These are phyloP conservation scores for Drosophila mayaguana DNA, from an alignment of 2,888 invertebrate genomes.

Conservation along the genomic window DNA sequence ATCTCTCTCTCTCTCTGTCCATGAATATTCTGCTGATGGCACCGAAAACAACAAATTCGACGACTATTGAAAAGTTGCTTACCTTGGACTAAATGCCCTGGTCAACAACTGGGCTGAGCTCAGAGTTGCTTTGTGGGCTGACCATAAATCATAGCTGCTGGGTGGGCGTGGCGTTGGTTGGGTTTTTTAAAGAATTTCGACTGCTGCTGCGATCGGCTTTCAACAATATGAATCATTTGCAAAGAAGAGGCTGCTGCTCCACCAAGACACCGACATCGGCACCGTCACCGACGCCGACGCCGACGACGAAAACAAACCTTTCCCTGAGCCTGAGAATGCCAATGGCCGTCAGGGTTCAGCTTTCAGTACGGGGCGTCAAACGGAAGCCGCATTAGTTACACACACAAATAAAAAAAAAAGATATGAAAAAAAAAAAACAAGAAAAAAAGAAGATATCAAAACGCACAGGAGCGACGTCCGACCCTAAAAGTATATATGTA, in stretches of 20 bases:
- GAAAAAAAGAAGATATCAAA: neutral
- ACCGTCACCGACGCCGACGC: neutral
- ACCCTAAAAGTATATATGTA: slow-evolving; percentile 28
- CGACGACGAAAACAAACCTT: slow-evolving; percentile 18
- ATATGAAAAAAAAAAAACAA: too few relatives aligned
- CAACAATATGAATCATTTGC: slow-evolving; percentile 64
- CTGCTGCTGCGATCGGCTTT: slow-evolving; percentile 65
- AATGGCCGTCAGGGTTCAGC: slow-evolving; percentile 51
- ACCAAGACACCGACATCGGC: neutral
- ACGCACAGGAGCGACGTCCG: slow-evolving; percentile 11
- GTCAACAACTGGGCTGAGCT: slow-evolving; percentile 41
- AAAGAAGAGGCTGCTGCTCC: slow-evolving; percentile 38
- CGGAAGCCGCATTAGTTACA: slow-evolving; percentile 77
- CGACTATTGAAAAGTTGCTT: slow-evolving; percentile 61
- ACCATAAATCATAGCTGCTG: slow-evolving; percentile 60
- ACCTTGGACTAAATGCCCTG: slow-evolving; percentile 77
- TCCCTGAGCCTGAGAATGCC: slow-evolving; percentile 12
- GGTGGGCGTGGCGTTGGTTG: slow-evolving; percentile 58
- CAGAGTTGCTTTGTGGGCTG: slow-evolving; percentile 38
- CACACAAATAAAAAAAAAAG: neutral
- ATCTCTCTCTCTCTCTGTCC: too few relatives aligned
- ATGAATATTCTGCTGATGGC: slow-evolving; percentile 47
- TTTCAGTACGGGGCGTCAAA: slow-evolving; percentile 74
- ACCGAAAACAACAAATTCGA: slow-evolving; percentile 41
- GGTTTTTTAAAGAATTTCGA: slow-evolving; percentile 68